Evolutionary conservation across 2,113 vertebrate genomes (phyloP), one percentile per base, ranked within the genome.

Genomic region (Tichodroma muraria): DNA sequence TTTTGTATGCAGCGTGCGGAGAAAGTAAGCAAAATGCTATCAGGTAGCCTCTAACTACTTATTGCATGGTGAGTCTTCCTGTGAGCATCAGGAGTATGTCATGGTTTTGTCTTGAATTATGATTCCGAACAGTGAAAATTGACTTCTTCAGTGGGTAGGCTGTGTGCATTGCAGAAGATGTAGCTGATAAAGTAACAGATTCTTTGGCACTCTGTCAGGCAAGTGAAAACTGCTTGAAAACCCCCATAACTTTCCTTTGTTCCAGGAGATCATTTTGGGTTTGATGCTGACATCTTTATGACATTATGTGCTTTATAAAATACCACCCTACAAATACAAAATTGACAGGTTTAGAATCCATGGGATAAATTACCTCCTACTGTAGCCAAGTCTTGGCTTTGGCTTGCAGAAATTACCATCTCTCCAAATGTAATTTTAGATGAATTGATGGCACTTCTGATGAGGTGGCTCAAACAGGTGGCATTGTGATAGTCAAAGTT

Each of bases 381-480:
- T 70, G 8, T n/a, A 88, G 38, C 64, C 33, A 93, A 11, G 35
- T 84, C 60, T 66, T 75, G 28, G 38, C 68, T 73, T 71, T 82
- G 76, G 20, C 40, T 90, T 81, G 56, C 44, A 86, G 80, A 53
- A 81, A 50, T 83, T 78, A 16, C 18, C 22, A 6, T 77, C 31
- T 84, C 59, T 94, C 38, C 64, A 52, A 64, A 78, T 73, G 59
- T 83, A 54, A 52, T 80, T 95, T 90, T 83, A 78, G 49, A 28
- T 71, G 4, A 31, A 44, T 40, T 84, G 59, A 28, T 80, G 40
- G 8, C 18, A 77, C 10, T 69, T 86, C 33, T 54, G 47, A 70
- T 21, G 28, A n/a, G 65, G 24, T 73, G 47, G n/a, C 38, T 75
- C 6, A 75, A 90, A 10, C 45, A 50, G 56, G 38, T 88, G 64